Conservation (phyloP, 2,888 invertebrate species). For the Halictus quadricinctus region DNA sequence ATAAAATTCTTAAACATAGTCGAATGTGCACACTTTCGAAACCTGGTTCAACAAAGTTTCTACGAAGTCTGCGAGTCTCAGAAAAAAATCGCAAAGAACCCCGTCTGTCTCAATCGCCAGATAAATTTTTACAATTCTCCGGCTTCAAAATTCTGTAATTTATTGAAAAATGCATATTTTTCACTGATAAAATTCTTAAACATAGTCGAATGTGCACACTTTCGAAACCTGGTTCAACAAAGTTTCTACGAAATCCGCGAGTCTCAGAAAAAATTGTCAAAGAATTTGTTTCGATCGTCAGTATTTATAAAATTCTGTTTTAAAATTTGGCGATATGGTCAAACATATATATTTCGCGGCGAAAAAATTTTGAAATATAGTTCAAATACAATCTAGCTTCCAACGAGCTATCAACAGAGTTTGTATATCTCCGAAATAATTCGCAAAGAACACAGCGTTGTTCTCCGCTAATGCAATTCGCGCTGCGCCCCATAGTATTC, state of each 20-base stretch:
- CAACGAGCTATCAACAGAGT: not conserved
- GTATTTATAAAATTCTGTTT: not conserved
- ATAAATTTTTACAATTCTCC: not conserved
- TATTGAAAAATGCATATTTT: too few relatives aligned
- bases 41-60: not conserved
- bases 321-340: not conserved
- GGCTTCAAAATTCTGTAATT: not conserved
- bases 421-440: not conserved
- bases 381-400: not conserved
- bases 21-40: not conserved
- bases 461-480: constrained; percentile 1
- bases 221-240: too few relatives aligned
- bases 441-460: not conserved
- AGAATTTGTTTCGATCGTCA: too few relatives aligned
- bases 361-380: not conserved
- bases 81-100: not conserved
- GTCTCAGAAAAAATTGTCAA: not conserved
- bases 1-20: not conserved
- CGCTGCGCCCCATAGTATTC: constrained; percentile 3
- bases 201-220: too few relatives aligned
- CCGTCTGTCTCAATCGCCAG: not conserved
- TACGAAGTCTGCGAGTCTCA: not conserved
- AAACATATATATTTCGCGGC: not conserved
- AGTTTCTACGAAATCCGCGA: not conserved
- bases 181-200: too few relatives aligned